Percentiles rank a stretch among this genome's conserved stretches.
These are phyloP conservation scores for Casuarius casuarius DNA, from an alignment of 2,113 vertebrate genomes.

Conservation along the genomic window DNA sequence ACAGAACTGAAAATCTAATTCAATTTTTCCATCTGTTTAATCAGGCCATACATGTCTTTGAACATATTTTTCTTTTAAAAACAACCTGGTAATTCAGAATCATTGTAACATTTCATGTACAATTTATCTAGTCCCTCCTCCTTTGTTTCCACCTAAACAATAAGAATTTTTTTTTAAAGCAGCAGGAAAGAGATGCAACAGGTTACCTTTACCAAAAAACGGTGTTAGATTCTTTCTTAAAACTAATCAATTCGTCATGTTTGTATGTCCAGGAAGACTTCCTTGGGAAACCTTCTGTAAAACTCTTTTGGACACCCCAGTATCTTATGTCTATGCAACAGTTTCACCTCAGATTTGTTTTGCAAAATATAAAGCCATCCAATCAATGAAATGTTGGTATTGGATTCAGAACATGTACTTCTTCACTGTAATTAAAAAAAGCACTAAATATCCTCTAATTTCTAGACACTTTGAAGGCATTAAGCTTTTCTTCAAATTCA, in stretches of 20 bases:
- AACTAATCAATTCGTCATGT: background rate
- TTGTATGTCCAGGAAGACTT: background rate
- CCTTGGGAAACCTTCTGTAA: background rate
- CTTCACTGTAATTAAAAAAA: background rate
- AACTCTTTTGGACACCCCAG: background rate
- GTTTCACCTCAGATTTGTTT: background rate
- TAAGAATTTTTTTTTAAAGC: background rate
- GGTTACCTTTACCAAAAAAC: background rate
- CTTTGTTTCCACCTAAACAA: background rate
- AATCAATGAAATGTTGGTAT: background rate
- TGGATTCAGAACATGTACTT: background rate
- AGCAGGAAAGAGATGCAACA: background rate
- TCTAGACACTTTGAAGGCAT: background rate
- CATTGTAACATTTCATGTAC: background rate
- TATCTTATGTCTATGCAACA: background rate
- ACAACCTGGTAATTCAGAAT: background rate
- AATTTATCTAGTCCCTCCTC: background rate
- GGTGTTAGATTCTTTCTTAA: background rate
- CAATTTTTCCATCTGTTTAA: background rate
- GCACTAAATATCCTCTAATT: background rate
- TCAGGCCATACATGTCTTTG: background rate
- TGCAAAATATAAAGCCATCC: background rate
- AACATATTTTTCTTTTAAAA: background rate
- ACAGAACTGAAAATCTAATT: background rate
- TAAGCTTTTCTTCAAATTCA: background rate